Percentiles rank a stretch among this genome's conserved stretches.
Conservation (phyloP, 2,888 invertebrate genomes). For the Heliconius cydno region DNA sequence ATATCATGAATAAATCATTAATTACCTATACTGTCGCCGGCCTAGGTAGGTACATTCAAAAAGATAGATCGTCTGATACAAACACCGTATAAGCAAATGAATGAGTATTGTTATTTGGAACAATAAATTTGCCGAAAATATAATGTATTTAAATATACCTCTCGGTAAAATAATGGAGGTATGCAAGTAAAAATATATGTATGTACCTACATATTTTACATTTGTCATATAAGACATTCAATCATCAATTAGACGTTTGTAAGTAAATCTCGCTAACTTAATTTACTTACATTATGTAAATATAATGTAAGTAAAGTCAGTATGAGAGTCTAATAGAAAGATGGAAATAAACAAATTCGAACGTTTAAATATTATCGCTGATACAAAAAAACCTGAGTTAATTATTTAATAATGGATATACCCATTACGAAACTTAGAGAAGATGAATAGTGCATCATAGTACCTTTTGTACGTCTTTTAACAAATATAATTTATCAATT, state of each 20-base stretch:
- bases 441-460: not conserved
- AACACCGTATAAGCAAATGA: constrained; percentile 25
- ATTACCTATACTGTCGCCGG: constrained; percentile 12
- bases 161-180: not conserved
- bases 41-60: constrained; percentile 16
- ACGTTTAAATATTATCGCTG: not conserved
- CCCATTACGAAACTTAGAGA: not conserved
- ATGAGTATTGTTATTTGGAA: constrained; percentile 29
- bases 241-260: too few species aligned
- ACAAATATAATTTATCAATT: too few species aligned
- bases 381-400: not conserved
- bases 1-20: constrained; percentile 42
- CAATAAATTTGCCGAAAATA: constrained; percentile 23
- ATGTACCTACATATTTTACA: too few species aligned
- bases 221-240: too few species aligned
- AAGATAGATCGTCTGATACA: constrained; percentile 25
- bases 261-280: too few species aligned
- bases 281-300: too few species aligned
- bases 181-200: not conserved
- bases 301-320: too few species aligned
- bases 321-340: not conserved
- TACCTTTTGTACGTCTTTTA: not conserved
- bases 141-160: not conserved
- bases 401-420: constrained; percentile 4
- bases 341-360: not conserved